Evolutionary conservation across 1,140 invertebrate species (phyloP), one percentile per base, ranked within the genome.

Genomic region (Ooceraea biroi): DNA sequence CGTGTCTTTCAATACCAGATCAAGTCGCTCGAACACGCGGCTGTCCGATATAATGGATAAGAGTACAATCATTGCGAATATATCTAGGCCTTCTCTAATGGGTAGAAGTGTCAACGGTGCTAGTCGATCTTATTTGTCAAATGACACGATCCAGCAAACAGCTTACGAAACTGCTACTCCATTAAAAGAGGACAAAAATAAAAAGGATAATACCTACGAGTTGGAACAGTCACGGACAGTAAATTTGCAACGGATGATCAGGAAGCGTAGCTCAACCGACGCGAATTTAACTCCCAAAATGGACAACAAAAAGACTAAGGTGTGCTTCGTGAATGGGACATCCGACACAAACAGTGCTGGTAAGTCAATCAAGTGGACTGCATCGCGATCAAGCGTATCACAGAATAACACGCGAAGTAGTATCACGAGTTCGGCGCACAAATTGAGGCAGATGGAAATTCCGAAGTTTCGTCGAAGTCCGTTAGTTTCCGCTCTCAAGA

Each of bases 201-300:
- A 55, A 5, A 86, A 85, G 30, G n/a, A 88, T 65, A 73, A 84
- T 27, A 93, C 92, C 5, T 93, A 92, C 48, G 92, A 93, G 85
- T 22, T 93, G 46, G 66, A 83, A 0, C 83, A 91, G 60, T 89
- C 92, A 19, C 85, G 91, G 66, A 92, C 85, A 63, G 78, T 88
- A 48, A 78, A 4, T 55, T 77, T 91, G 12, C 36, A 36, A 65
- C 86, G 66, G 7, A 83, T 78, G 41, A 50, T 22, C 19, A 84
- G 4, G 12, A 80, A 84, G 25, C 73, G 52, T 22, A 60, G 12
- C 71, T 27, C 84, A n/a, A 22, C 22, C 17, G 83, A 89, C 0
- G 36, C 65, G 12, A 80, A 85, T 60, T 71, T 68, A 52, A 83
- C 48, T 25, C 14, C 3, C 14, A 85, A 82, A 27, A 36, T 55